Evolutionary conservation across 2,113 vertebrate genomes (phyloP), one percentile per base, ranked within the genome.

Genomic region (Anoplopoma fimbria): DNA sequence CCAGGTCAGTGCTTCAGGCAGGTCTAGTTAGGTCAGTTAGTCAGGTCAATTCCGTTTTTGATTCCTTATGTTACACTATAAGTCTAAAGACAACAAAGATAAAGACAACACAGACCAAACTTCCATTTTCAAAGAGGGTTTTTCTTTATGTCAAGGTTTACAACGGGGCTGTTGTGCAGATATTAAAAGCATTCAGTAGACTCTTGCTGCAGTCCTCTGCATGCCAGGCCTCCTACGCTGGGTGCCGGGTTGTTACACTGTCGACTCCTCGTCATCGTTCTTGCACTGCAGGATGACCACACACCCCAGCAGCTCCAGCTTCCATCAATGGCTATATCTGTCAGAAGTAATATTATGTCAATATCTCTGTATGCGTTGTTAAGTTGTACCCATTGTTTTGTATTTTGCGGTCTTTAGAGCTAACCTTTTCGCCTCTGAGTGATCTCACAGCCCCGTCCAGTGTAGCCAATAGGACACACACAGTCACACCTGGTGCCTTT

Each of bases 301-400:
- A 85, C 77, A 15, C 96, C 94, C 98, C 97, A 99, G 91, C 98
- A 99, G 57, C 91, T 97, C 98, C 97, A 99, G 64, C 78, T 95
- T 53, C 97, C 97, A 33, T 96, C 94, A 14, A 96, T 70, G 51
- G 87, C 86, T 67, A 94, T 53, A 67, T 83, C 98, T 99, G 86
- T 45, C 70, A 71, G 40, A 62, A 73, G 27, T 6, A 25, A 27
- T n/a, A 57, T 45, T 21, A 62, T 23, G 29, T 65, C 33, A 77
- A 19, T 21, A 8, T 63, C 4, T 75, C 57, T 17, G 25, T 10
- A 19, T 25, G 49, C 33, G 72, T 72, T 13, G 53, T 57, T 53
- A 62, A n/a, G 31, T 6, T 12, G 6, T 27, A 6, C 53, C 27
- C 40, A 47, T 4, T 58, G 27, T 68, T 69, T 21, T 36, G 9